These are phyloP conservation scores for Prenolepis imparis DNA, from an alignment of 2,888 invertebrate genomes.

Conservation along the genomic window DNA sequence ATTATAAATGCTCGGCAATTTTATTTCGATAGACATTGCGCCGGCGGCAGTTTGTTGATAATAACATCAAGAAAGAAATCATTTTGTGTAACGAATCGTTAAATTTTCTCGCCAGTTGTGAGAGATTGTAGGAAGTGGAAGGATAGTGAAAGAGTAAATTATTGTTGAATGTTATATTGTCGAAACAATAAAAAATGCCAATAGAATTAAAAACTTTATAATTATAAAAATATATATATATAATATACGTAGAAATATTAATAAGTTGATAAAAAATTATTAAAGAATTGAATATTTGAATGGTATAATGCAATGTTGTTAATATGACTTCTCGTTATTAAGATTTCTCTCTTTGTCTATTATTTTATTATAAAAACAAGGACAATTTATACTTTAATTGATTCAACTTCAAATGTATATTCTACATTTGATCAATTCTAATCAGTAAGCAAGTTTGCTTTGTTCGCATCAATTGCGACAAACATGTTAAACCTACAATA, in stretches of 20 bases:
- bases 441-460: neutral
- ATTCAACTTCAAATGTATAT: too few species aligned
- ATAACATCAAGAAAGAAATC: constrained; percentile 50
- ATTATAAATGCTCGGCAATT: constrained; percentile 51
- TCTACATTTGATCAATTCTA: neutral
- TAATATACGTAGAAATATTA: too few species aligned
- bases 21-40: constrained; percentile 52
- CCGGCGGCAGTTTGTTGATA: constrained; percentile 44
- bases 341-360: neutral
- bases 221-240: constrained; percentile 12
- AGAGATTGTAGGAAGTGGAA: neutral
- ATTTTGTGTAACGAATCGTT: constrained; percentile 56
- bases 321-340: neutral
- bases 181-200: constrained; percentile 26
- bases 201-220: constrained; percentile 13
- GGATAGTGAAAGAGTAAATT: constrained; percentile 22
- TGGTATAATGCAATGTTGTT: neutral
- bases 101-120: constrained; percentile 46
- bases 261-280: neutral
- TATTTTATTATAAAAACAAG: neutral
- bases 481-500: constrained; percentile 33
- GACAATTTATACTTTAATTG: neutral
- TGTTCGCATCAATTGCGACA: neutral
- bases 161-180: constrained; percentile 34
- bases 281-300: neutral